Conservation (phyloP, 2,888 invertebrate species). For the Podabrus alpinus region DNA sequence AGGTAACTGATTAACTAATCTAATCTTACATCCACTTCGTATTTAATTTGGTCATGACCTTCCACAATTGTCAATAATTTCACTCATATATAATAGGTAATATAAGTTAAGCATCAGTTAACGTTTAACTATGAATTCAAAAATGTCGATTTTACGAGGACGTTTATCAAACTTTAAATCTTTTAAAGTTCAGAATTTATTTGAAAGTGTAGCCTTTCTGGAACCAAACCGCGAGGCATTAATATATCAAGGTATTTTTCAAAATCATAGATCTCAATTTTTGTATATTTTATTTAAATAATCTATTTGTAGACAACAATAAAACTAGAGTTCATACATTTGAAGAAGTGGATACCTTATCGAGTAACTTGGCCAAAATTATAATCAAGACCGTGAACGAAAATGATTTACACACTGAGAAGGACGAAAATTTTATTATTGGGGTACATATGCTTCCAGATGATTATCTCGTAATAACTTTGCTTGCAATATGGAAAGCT, state of each 20-base stretch:
- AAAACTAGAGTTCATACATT: constrained; percentile 54
- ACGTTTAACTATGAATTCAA: too few species aligned
- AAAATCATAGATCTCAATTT: neutral
- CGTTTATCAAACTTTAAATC: neutral
- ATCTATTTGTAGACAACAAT: constrained; percentile 40
- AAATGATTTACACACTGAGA: constrained; percentile 56
- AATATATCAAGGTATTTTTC: neutral
- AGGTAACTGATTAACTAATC: too few species aligned
- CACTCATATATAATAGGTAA: too few species aligned
- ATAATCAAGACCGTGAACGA: constrained; percentile 55
- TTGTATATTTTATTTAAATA: neutral
- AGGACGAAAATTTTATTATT: constrained; percentile 72
- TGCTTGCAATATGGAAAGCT: constrained; percentile 78
- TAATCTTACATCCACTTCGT: too few species aligned
- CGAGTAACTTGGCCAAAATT: constrained; percentile 63
- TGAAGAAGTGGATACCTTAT: constrained; percentile 59
- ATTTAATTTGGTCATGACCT: too few species aligned
- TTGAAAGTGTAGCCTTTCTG: neutral
- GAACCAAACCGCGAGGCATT: neutral
- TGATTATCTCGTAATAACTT: constrained; percentile 66
- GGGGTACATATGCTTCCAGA: constrained; percentile 81
- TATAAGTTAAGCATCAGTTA: too few species aligned
- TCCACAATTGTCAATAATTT: too few species aligned
- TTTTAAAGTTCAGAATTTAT: neutral
- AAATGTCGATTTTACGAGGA: neutral